phyloP scores from a whole-genome alignment of 2,888 invertebrate genomes.

The Drosophila meridiana region DNA sequence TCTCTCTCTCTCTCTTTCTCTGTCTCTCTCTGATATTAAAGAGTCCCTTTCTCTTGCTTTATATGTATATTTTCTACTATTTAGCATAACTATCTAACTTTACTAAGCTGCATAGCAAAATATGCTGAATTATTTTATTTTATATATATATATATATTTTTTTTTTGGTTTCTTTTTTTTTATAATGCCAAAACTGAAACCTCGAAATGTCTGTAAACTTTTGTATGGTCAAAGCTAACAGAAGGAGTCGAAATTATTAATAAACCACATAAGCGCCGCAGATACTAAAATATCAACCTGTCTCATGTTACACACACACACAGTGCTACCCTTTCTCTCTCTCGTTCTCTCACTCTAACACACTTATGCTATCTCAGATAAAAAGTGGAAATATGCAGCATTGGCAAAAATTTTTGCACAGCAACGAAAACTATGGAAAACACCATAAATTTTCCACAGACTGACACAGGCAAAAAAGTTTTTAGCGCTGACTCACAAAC shows the following conservation, averaged over 20 bases:
- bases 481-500: slow-evolving; percentile 45
- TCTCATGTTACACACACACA: slow-evolving; percentile 16
- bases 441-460: slow-evolving; percentile 74
- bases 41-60: background rate
- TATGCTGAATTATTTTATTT: background rate
- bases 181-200: slow-evolving; percentile 6
- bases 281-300: slow-evolving; percentile 34
- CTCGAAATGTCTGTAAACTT: slow-evolving; percentile 36
- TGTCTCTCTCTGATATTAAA: background rate
- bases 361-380: slow-evolving; percentile 34
- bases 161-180: background rate
- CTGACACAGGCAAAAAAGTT: slow-evolving; percentile 54
- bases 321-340: background rate
- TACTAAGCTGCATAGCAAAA: background rate
- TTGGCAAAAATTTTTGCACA: slow-evolving; percentile 67
- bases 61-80: background rate
- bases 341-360: background rate
- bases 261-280: slow-evolving; percentile 62
- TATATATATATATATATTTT: background rate
- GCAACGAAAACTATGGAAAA: slow-evolving; percentile 71
- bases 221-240: slow-evolving; percentile 37
- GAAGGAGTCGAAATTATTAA: slow-evolving; percentile 64
- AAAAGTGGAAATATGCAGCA: slow-evolving; percentile 73
- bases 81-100: background rate
- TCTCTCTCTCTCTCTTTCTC: too few species aligned